A percentile compares a stretch with the other conserved stretches of the same genome.
phyloP scores from a whole-genome alignment of 2,797 vertebrate species.

The Crenuchus spilurus region DNA sequence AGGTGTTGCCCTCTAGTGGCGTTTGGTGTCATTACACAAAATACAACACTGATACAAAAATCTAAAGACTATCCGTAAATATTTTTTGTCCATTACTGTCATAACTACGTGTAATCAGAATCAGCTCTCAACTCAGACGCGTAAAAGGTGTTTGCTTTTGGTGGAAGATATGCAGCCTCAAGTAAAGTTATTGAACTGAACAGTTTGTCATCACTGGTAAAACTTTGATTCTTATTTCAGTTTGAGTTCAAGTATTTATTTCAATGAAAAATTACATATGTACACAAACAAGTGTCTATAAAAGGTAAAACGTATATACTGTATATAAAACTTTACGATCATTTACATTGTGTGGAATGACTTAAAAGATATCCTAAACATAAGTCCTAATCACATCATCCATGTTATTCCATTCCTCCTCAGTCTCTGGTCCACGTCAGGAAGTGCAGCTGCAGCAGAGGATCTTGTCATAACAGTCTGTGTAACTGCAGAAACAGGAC shows the following conservation, averaged over 20 bases:
- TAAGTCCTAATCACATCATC: background rate
- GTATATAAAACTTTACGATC: conserved; percentile 17
- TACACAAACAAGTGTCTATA: conserved; percentile 30
- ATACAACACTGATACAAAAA: no score
- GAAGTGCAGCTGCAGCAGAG: conserved; percentile 77
- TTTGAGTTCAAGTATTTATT: conserved; percentile 75
- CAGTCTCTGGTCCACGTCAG: conserved; percentile 42
- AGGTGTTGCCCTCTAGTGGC: conserved; percentile 44
- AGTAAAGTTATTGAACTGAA: no score
- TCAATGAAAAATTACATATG: conserved; percentile 56
- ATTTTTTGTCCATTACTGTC: no score
- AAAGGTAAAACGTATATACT: conserved; percentile 62
- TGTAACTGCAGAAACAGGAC: conserved; percentile 73
- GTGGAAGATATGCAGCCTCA: no score
- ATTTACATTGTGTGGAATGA: conserved; percentile 50
- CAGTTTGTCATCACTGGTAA: no score
- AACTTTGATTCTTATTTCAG: no score
- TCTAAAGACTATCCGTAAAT: no score
- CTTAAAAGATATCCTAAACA: conserved; percentile 43
- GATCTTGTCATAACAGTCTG: conserved; percentile 76
- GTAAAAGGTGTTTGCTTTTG: no score
- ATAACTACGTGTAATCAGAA: no score
- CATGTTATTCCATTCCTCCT: conserved; percentile 11
- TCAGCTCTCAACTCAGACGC: no score
- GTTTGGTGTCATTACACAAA: background rate